Evolutionary conservation across 2,888 invertebrate genomes (phyloP).

Genomic region (Brachypalpus laphriformis): DNA sequence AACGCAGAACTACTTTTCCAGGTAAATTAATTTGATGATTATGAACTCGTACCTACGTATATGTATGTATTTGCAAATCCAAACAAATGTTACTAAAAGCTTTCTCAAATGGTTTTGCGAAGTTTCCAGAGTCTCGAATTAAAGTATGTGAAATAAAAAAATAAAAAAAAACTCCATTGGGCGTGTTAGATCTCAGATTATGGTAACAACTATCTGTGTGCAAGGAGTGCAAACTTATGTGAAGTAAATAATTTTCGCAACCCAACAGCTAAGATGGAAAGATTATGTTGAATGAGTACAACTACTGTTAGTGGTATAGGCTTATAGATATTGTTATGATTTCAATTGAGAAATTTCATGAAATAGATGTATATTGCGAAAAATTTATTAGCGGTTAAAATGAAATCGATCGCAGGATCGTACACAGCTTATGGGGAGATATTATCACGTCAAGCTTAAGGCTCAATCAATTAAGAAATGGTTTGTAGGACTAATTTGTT

Average conservation of each 20-base stretch:
- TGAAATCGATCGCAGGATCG: background rate
- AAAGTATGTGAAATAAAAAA: background rate
- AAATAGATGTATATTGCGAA: background rate
- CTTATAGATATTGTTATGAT: background rate
- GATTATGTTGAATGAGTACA: constrained; percentile 16
- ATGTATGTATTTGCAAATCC: too few species aligned
- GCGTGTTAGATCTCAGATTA: constrained; percentile 12
- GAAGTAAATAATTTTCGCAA: constrained; percentile 10
- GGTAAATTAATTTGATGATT: too few species aligned
- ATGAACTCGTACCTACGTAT: too few species aligned
- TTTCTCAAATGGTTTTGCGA: background rate
- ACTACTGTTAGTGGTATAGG: background rate
- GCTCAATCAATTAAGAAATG: too few species aligned
- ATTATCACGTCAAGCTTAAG: too few species aligned
- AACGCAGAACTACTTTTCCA: too few species aligned
- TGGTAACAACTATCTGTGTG: constrained; percentile 5
- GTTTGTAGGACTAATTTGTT: too few species aligned
- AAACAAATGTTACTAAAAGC: background rate
- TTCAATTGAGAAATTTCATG: background rate
- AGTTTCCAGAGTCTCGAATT: background rate
- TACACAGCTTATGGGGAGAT: background rate
- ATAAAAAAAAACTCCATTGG: background rate
- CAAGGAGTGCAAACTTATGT: background rate
- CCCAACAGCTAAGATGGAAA: constrained; percentile 2
- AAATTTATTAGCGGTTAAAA: background rate